Evolutionary conservation across 1,140 invertebrate species (phyloP).

Genomic region (Halesus radiatus): DNA sequence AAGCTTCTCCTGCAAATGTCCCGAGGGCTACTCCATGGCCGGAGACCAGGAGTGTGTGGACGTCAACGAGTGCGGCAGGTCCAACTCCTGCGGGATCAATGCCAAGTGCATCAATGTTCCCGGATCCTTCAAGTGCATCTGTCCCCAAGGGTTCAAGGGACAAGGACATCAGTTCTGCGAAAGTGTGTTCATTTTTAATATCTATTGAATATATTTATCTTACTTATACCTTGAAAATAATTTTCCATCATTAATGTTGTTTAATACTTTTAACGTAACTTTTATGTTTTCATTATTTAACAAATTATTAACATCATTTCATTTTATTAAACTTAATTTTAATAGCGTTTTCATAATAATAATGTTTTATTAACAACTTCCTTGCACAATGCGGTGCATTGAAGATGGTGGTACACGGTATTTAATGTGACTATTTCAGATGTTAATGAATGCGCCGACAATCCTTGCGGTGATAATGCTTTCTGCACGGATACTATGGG

Average conservation of each 20-base stretch:
- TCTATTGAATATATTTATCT: not conserved
- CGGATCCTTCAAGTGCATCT: slow-evolving; percentile 91
- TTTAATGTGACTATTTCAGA: slow-evolving; percentile 71
- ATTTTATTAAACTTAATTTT: slow-evolving; percentile 59
- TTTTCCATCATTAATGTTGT: no score
- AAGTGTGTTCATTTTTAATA: slow-evolving; percentile 77
- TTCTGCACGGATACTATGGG: slow-evolving; percentile 89
- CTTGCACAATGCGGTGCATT: slow-evolving; percentile 19
- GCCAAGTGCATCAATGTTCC: slow-evolving; percentile 86
- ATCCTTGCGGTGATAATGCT: slow-evolving; percentile 88
- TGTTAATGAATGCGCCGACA: slow-evolving; percentile 90
- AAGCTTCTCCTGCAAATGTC: slow-evolving; percentile 82
- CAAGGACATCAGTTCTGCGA: slow-evolving; percentile 81
- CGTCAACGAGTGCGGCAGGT: slow-evolving; percentile 87
- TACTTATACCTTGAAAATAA: no score
- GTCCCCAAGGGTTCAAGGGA: slow-evolving; percentile 86
- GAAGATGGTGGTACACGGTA: slow-evolving; percentile 8
- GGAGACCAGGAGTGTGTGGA: slow-evolving; percentile 86
- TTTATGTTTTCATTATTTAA: not conserved
- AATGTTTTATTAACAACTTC: slow-evolving; percentile 30
- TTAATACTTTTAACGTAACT: no score
- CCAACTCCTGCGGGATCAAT: slow-evolving; percentile 83
- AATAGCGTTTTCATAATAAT: not conserved
- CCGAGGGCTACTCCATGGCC: slow-evolving; percentile 72
- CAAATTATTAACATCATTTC: slow-evolving; percentile 19